phyloP scores from a whole-genome alignment of 1,140 invertebrate species.

The Ips nitidus region DNA sequence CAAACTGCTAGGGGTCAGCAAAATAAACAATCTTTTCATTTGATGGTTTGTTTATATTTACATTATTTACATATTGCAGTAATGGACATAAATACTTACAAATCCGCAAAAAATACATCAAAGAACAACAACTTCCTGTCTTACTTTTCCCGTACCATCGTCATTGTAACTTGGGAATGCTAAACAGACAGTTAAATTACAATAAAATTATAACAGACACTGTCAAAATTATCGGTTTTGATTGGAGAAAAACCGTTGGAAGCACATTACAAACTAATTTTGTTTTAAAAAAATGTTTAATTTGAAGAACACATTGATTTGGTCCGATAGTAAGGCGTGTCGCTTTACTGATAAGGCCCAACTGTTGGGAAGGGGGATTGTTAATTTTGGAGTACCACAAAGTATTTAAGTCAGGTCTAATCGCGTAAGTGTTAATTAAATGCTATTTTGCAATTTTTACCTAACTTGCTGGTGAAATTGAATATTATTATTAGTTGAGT shows the following conservation, averaged over 20 bases:
- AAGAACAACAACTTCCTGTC: constrained; percentile 14
- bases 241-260: not conserved
- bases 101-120: too few species aligned
- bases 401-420: too few species aligned
- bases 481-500: too few species aligned
- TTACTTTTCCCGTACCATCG: constrained; percentile 11
- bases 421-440: too few species aligned
- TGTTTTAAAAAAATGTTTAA: not conserved
- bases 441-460: too few species aligned
- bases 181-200: constrained; percentile 18
- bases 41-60: too few species aligned
- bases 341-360: not conserved
- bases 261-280: not conserved
- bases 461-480: too few species aligned
- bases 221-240: not conserved
- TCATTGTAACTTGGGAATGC: constrained; percentile 28
- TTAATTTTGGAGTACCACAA: not conserved
- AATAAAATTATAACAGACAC: not conserved
- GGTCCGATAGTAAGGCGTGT: constrained; percentile 16
- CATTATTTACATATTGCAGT: too few species aligned
- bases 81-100: too few species aligned
- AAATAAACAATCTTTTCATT: too few species aligned
- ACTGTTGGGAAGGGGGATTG: too few species aligned
- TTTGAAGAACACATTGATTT: constrained; percentile 27
- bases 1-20: too few species aligned